Base-by-base conservation (phyloP, 2,113 vertebrate genomes). In the Pygoscelis antarcticus region DNA sequence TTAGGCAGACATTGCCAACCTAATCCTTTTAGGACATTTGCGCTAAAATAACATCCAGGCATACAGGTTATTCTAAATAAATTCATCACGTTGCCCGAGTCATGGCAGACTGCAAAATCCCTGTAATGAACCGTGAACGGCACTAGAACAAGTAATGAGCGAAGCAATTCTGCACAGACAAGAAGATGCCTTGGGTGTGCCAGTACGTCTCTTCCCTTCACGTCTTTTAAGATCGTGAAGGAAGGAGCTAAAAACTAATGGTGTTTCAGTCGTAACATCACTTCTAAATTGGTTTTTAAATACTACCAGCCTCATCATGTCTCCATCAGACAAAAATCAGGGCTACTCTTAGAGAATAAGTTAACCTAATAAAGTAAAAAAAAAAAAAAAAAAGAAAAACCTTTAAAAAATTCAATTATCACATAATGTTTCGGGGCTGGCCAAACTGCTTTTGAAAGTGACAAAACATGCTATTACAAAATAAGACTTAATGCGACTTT, bases 141-240 rank as follows among this genome's bases (percentile, higher is more conserved):
- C 36, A 60, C 12, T 0, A 4, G 7, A 47, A 75, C 21, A 27
- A 32, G 52, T 1, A 30, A 52, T 0, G 27, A 69, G n/a, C 0
- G 49, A 61, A 66, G 26, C 27, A 84, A 61, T 27, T n/a, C 74
- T 29, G 27, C 22, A 16, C 1, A 14, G 54, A 38, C 32, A 74
- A 44, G 17, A 46, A 61, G 64, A 68, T 68, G 77, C 40, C 40
- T 22, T 34, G 20, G 22, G 25, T 77, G 66, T 0, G 1, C 64
- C 74, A 34, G 20, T 1, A n/a, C 0, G 0, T 17, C 74, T 69
- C 75, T 68, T 66, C 55, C 80, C 38, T 15, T 75, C 13, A 0
- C 8, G 13, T 18, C 34, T 72, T 72, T 60, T 54, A 84, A 70
- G 20, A 55, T n/a, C 2, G 11, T 3, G 16, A 87, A 94, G 85